Percentiles rank a stretch among this genome's conserved stretches.
These are phyloP conservation scores for Vidua macroura DNA, from an alignment of 2,113 vertebrate species.

Conservation along the genomic window DNA sequence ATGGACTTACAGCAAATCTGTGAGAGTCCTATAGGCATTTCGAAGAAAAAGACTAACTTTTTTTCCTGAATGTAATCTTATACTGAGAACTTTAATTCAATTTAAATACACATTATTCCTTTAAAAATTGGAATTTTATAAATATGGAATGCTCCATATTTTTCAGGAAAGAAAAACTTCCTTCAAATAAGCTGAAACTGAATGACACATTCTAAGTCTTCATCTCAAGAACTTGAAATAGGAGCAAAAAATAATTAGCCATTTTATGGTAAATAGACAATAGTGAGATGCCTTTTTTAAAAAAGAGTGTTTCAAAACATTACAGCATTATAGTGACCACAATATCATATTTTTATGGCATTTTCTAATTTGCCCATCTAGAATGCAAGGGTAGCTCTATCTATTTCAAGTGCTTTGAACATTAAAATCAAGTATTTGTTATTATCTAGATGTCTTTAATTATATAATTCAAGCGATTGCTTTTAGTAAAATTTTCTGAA, in stretches of 20 bases:
- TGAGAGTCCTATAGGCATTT: not conserved
- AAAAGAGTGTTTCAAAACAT: not conserved
- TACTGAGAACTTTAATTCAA: not conserved
- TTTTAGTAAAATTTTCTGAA: not conserved
- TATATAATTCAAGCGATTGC: not conserved
- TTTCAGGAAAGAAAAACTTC: not conserved
- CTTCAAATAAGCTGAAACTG: not conserved
- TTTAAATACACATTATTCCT: not conserved
- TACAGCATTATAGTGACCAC: not conserved
- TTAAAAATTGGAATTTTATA: not conserved
- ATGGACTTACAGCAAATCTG: not conserved
- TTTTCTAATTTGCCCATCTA: not conserved
- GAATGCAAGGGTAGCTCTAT: not conserved
- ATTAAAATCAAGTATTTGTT: not conserved
- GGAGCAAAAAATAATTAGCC: not conserved
- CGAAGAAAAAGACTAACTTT: not conserved
- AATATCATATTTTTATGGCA: not conserved
- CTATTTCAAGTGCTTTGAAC: not conserved
- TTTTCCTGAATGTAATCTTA: not conserved
- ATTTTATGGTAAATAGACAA: not conserved
- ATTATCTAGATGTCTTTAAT: not conserved
- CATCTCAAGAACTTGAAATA: not conserved
- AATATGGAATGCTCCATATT: not conserved
- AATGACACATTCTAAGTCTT: not conserved
- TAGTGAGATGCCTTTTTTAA: not conserved